A percentile compares a stretch with the other conserved stretches of the same genome.
phyloP scores from a whole-genome alignment of 2,113 vertebrate species.

The Danio rerio region DNA sequence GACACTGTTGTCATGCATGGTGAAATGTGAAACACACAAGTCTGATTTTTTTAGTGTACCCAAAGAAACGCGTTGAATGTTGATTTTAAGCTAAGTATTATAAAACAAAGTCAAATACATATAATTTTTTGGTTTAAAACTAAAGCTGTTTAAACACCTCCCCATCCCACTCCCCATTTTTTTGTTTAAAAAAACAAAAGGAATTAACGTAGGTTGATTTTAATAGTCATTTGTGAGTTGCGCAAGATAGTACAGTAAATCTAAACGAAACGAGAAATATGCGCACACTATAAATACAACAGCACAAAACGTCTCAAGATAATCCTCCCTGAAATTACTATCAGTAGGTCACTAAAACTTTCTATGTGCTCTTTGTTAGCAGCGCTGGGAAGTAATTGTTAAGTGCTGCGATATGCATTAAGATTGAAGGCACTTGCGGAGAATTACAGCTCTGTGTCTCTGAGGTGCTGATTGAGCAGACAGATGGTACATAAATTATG shows the following conservation, averaged over 20 bases:
- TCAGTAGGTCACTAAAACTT: constrained; percentile 36
- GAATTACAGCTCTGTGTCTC: constrained; percentile 67
- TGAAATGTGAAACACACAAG: too few relatives aligned
- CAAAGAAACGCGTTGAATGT: too few relatives aligned
- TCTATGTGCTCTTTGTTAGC: constrained; percentile 42
- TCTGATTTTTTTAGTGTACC: too few relatives aligned
- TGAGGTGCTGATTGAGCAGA: constrained; percentile 74
- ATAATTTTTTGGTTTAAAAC: too few relatives aligned
- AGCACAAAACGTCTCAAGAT: constrained; percentile 32
- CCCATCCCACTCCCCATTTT: too few relatives aligned
- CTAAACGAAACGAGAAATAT: neutral
- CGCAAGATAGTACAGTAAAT: neutral
- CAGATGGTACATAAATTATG: constrained; percentile 79
- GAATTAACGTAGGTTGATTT: neutral
- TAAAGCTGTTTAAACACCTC: too few relatives aligned
- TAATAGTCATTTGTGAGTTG: neutral
- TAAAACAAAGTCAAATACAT: too few relatives aligned
- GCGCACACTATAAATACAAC: constrained; percentile 10
- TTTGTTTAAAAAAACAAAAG: too few relatives aligned
- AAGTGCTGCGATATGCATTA: constrained; percentile 73
- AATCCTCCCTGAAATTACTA: constrained; percentile 32
- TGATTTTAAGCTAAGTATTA: too few relatives aligned
- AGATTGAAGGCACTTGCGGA: constrained; percentile 52
- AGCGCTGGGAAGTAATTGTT: constrained; percentile 55
- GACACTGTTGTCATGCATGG: too few relatives aligned